Conservation (phyloP, 2,113 vertebrate species). For the Poecilia latipinna region DNA sequence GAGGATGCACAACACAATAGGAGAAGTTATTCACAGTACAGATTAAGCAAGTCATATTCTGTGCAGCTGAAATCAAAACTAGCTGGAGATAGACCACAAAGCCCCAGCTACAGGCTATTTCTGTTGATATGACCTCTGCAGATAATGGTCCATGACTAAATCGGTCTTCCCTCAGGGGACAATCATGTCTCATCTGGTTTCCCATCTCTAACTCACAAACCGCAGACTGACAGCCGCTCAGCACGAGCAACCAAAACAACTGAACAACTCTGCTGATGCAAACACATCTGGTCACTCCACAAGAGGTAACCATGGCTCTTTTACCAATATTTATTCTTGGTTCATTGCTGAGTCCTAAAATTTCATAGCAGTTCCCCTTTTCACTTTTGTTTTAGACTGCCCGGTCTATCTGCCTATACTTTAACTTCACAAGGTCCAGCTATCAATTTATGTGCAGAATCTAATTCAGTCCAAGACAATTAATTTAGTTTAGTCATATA, state of each 20-base stretch:
- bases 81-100: neutral
- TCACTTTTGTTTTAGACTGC: no score
- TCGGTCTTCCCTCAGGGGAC: conserved; percentile 46
- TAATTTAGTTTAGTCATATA: neutral
- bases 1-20: neutral
- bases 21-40: neutral
- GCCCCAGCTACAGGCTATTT: conserved; percentile 10
- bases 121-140: conserved; percentile 23
- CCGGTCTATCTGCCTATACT: no score
- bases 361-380: neutral
- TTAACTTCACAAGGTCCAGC: neutral
- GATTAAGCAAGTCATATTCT: neutral
- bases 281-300: neutral
- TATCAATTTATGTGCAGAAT: neutral
- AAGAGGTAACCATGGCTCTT: neutral
- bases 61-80: neutral
- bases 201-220: conserved; percentile 36
- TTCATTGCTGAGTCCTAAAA: neutral
- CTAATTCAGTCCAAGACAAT: neutral
- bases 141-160: conserved; percentile 33
- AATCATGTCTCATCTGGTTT: conserved; percentile 44
- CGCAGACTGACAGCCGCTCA: conserved; percentile 7
- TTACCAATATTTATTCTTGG: neutral
- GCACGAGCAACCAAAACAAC: conserved; percentile 17
- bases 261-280: conserved; percentile 5